phyloP scores from a whole-genome alignment of 1,140 invertebrate genomes.

The Harpegnathos saltator region DNA sequence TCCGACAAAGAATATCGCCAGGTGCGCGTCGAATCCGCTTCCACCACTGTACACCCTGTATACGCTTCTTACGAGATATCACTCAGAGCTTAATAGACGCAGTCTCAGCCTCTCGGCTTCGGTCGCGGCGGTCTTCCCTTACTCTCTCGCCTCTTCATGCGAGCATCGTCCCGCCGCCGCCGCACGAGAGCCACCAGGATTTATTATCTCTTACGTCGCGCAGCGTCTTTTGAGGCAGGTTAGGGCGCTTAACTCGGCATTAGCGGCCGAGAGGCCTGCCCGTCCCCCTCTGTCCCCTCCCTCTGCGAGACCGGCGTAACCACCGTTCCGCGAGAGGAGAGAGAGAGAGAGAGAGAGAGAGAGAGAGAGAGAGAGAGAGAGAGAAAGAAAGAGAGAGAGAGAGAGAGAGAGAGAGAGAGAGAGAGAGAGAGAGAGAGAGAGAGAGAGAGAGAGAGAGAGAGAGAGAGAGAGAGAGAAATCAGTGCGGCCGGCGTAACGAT shows the following conservation, averaged over 20 bases:
- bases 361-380: too few species aligned
- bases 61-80: constrained; percentile 22
- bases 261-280: constrained; percentile 54
- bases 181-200: constrained; percentile 55
- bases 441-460: too few species aligned
- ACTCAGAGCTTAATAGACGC: constrained; percentile 42
- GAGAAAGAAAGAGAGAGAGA: constrained; percentile 32
- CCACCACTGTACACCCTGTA: background rate
- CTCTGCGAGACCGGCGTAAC: constrained; percentile 29
- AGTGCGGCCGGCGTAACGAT: constrained; percentile 42
- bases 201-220: constrained; percentile 75
- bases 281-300: constrained; percentile 24
- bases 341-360: constrained; percentile 32
- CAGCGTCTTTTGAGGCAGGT: constrained; percentile 75
- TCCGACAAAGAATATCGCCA: background rate
- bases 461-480: constrained; percentile 48
- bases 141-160: constrained; percentile 15
- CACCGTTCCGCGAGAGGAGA: constrained; percentile 18
- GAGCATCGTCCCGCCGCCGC: background rate
- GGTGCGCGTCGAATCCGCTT: too few species aligned
- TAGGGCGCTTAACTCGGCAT: constrained; percentile 72
- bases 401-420: constrained; percentile 35
- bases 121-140: background rate
- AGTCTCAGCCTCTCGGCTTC: constrained; percentile 12
- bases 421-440: constrained; percentile 33